Evolutionary conservation across 2,113 vertebrate genomes (phyloP), one percentile per base, ranked within the genome.

Genomic region (Rhombomys opimus): DNA sequence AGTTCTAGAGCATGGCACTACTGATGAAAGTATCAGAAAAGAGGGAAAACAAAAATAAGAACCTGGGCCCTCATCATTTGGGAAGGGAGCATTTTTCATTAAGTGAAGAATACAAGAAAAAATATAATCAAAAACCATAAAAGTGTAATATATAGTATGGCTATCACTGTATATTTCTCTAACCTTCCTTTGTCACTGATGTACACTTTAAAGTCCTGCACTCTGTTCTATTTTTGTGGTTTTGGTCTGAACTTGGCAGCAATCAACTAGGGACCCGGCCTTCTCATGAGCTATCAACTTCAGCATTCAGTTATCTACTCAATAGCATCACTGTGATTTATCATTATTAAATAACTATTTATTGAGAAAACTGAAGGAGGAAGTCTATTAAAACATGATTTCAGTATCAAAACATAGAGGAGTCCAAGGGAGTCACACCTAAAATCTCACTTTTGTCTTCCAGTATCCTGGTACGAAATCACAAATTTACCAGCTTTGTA

Each of bases 1-100:
- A 93, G 57, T 92, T 95, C 35, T 38, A 80, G 65, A 59, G 89
- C 8, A 89, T 76, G 38, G 95, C 89, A 30, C n/a, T 82, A 92
- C 32, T 50, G 57, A 89, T 52, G 91, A 90, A 96, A 91, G 84
- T 96, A 75, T 94, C 63, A 82, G 63, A 90, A 76, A 90, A 92
- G 86, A 91, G 65, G 75, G 77, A 87, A 84, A 89, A 27, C 35
- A 80, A 87, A 85, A 78, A 32, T 41, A 30, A 46, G 15, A 27
- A 32, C 52, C 35, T 57, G 25, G 30, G 61, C 32, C 41, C 25
- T 82, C 8, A 18, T 81, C 89, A 61, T 50, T 61, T 4, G 2
- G 35, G 20, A 95, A 96, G 61, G 85, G 30, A 81, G 2, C 63
- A 78, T 72, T 97, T 93, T 90, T 67, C 54, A 96, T 89, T 8